Evolutionary conservation across 2,113 vertebrate species (phyloP).

Genomic region (Amblyornis subalaris): DNA sequence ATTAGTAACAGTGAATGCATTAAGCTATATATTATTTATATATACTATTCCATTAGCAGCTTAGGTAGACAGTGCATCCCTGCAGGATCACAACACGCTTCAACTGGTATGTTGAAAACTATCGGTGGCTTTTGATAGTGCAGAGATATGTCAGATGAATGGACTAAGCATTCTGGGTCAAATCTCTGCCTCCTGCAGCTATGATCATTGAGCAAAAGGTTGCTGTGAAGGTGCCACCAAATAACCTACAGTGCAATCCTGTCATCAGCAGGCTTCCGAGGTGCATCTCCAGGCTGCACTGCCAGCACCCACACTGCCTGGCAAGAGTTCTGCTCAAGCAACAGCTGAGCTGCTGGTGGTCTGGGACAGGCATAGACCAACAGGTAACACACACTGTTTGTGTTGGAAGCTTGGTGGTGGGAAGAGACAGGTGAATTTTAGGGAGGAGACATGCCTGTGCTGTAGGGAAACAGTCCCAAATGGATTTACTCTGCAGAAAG

Average conservation of each 20-base stretch:
- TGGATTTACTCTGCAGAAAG: neutral
- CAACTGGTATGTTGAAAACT: neutral
- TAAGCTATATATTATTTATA: neutral
- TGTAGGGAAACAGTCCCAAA: neutral
- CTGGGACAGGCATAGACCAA: neutral
- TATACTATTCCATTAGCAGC: neutral
- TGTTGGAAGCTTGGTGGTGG: neutral
- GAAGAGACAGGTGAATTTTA: neutral
- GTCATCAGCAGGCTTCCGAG: neutral
- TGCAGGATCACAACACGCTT: neutral
- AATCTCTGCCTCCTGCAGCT: neutral
- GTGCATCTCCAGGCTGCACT: accelerated
- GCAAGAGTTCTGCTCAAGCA: neutral
- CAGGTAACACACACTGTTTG: neutral
- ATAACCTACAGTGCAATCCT: neutral
- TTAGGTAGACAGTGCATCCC: neutral
- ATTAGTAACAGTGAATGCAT: neutral
- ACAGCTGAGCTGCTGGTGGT: neutral
- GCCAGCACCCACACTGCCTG: neutral
- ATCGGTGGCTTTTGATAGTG: neutral
- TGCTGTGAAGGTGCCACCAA: neutral
- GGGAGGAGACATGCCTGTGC: neutral
- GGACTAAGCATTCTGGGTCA: neutral
- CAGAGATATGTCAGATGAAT: neutral
- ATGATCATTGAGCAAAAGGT: neutral